phyloP scores from a whole-genome alignment of 2,888 invertebrate species.

The Lasioglossum leucozonium region DNA sequence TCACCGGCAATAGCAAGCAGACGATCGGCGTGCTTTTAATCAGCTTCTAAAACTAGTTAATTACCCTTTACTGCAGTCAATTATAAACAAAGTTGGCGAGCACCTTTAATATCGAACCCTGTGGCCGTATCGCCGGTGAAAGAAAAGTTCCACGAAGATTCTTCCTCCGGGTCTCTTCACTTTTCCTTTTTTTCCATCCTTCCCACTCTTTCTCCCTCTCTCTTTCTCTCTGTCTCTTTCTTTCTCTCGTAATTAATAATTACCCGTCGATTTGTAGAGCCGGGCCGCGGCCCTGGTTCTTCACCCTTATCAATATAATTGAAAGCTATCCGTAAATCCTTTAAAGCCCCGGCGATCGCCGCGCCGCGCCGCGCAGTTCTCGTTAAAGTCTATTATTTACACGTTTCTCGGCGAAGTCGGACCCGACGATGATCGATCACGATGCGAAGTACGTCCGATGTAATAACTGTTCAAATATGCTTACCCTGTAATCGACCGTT shows the following conservation, averaged over 20 bases:
- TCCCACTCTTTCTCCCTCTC: too few species aligned
- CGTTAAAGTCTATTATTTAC: conserved; percentile 50
- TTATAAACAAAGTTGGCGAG: not conserved
- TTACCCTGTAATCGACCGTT: conserved; percentile 49
- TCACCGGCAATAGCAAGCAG: not conserved
- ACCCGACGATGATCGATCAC: conserved; percentile 47
- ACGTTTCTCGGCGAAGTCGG: conserved; percentile 25
- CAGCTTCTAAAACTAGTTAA: conserved; percentile 5
- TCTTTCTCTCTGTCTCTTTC: too few species aligned
- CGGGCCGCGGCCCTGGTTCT: not conserved
- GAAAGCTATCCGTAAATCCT: not conserved
- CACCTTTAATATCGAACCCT: conserved; percentile 2
- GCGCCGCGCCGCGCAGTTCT: not conserved
- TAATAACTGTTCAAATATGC: conserved; percentile 57
- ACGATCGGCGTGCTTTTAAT: conserved; percentile 30
- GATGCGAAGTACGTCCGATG: conserved; percentile 36
- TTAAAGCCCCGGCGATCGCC: not conserved
- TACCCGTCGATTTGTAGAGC: conserved; percentile 30
- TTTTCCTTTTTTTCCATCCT: not conserved
- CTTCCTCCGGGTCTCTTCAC: not conserved
- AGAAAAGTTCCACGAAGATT: not conserved
- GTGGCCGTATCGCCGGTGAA: not conserved
- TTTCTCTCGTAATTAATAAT: conserved; percentile 3
- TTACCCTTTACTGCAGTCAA: conserved; percentile 7
- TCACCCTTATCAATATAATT: conserved; percentile 33